A percentile compares a stretch with the other conserved stretches of the same genome.
Evolutionary conservation across 1,140 invertebrate genomes (phyloP).

Genomic region (Maconellicoccus hirsutus): DNA sequence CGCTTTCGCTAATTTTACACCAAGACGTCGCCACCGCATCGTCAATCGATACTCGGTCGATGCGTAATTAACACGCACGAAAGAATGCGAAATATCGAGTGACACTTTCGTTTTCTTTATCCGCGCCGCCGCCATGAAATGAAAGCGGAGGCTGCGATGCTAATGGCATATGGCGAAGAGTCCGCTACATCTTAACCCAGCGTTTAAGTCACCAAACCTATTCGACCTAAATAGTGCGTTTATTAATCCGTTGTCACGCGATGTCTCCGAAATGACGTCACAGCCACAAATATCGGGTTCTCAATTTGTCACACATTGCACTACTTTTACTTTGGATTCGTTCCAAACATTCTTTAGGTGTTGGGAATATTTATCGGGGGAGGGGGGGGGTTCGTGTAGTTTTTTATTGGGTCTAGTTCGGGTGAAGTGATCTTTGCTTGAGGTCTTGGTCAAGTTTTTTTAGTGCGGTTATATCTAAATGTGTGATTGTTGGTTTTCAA

Average conservation of each 20-base stretch:
- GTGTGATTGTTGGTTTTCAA: no score
- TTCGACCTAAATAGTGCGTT: not conserved
- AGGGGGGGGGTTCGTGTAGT: no score
- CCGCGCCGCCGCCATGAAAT: no score
- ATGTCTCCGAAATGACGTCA: not conserved
- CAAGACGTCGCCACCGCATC: not conserved
- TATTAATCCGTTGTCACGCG: not conserved
- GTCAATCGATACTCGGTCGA: not conserved
- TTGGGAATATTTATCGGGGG: not conserved
- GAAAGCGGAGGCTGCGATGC: not conserved
- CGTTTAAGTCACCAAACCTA: not conserved
- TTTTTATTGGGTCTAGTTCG: no score
- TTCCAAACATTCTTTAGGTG: not conserved
- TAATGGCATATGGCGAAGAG: not conserved
- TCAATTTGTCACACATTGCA: not conserved
- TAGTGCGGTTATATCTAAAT: no score
- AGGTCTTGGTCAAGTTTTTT: no score
- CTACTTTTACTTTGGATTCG: conserved; percentile 4
- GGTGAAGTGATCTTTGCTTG: no score
- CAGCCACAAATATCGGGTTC: not conserved
- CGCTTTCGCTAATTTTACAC: not conserved
- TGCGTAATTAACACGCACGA: not conserved
- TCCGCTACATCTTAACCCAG: not conserved
- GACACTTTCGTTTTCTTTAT: not conserved
- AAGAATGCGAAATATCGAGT: not conserved